These are phyloP conservation scores for Drosophila sechellia DNA, from an alignment of 1,140 invertebrate species.

Conservation along the genomic window DNA sequence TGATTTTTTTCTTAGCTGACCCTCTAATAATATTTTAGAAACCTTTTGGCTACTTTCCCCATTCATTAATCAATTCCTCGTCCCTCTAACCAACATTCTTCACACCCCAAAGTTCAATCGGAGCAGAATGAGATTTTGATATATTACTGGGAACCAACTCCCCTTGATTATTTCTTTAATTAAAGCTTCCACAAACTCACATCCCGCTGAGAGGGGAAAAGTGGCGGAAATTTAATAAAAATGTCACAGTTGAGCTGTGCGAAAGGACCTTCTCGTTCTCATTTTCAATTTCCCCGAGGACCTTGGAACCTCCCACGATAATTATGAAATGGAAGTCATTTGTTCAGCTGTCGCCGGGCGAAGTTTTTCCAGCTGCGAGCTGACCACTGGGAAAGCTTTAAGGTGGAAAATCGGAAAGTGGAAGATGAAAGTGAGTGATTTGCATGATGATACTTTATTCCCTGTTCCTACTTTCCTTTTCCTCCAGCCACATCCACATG, in stretches of 20 bases:
- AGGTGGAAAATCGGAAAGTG: slow-evolving; percentile 9
- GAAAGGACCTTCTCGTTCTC: slow-evolving; percentile 18
- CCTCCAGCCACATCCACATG: slow-evolving; percentile 18
- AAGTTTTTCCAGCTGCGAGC: slow-evolving; percentile 26
- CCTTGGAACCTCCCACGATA: slow-evolving; percentile 46
- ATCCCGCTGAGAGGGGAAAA: slow-evolving; percentile 8
- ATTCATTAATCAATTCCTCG: slow-evolving; percentile 37
- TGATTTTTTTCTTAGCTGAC: neutral
- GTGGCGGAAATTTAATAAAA: slow-evolving; percentile 65
- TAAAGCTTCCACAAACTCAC: slow-evolving; percentile 34
- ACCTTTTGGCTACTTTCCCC: slow-evolving; percentile 8
- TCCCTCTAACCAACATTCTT: neutral
- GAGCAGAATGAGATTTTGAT: slow-evolving; percentile 30
- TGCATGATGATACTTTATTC: slow-evolving; percentile 38
- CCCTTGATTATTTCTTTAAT: slow-evolving; percentile 54
- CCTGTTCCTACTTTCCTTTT: neutral
- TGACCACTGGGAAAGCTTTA: slow-evolving; percentile 32
- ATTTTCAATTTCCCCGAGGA: slow-evolving; percentile 38
- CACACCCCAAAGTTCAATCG: slow-evolving; percentile 10
- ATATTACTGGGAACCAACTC: slow-evolving; percentile 31
- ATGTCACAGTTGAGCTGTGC: slow-evolving; percentile 58
- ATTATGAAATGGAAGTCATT: slow-evolving; percentile 61
- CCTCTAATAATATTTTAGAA: slow-evolving; percentile 11
- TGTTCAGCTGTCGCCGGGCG: slow-evolving; percentile 46
- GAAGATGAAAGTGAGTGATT: slow-evolving; percentile 22